Evolutionary conservation across 1,140 invertebrate genomes (phyloP).

Genomic region (Conus betulinus): DNA sequence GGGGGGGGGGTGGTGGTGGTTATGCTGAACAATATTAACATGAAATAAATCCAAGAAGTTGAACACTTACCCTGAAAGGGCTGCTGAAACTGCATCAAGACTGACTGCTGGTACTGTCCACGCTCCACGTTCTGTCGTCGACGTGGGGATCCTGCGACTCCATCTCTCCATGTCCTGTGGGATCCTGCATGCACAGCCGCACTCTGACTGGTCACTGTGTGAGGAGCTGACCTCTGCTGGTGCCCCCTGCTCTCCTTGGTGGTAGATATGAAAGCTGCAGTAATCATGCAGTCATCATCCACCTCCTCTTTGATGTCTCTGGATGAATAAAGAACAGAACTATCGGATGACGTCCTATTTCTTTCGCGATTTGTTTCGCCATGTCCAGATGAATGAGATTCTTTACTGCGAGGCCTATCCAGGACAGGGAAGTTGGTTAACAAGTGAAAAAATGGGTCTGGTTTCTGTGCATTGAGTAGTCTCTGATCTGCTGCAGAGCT

Average conservation of each 20-base stretch:
- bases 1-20: no score
- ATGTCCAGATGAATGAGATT: neutral
- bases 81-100: neutral
- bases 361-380: neutral
- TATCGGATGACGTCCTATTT: neutral
- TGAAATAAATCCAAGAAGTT: no score
- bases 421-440: slow-evolving; percentile 2
- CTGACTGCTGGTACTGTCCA: neutral
- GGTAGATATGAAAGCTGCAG: neutral
- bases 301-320: slow-evolving; percentile 2
- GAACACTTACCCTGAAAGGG: neutral
- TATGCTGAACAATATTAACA: no score
- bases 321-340: neutral
- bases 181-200: neutral
- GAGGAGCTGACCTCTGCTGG: neutral
- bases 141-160: neutral
- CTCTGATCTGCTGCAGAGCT: neutral
- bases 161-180: neutral
- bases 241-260: neutral
- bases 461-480: neutral
- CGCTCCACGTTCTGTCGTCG: neutral
- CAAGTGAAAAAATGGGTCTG: slow-evolving; percentile 5
- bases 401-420: neutral
- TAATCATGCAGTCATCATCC: slow-evolving; percentile 26
- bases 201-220: slow-evolving; percentile 7